Base-by-base conservation (phyloP, 2,888 invertebrate species). In the Anticlea derivata region DNA sequence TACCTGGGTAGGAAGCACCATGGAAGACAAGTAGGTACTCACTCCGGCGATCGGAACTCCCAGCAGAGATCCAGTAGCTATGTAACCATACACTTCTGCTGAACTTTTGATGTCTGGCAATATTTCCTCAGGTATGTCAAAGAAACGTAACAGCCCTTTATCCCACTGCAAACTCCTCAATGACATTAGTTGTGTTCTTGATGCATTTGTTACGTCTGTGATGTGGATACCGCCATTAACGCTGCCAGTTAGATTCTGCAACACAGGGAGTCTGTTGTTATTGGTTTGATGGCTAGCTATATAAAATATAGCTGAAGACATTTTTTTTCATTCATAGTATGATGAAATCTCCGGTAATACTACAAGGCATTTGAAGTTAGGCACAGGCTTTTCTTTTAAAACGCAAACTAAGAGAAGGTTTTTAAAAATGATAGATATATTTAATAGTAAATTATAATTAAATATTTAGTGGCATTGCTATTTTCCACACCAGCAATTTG, bases 131-230 rank as follows among this genome's bases (percentile, higher is more conserved):
- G 98, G 97, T 80, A 99, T 94, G 61, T 95, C 94, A 82, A 99
- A 99, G 78, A 98, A 98, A 44, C 95, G 92, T 75, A 97, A 94
- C 22, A 99, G 86, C 55, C 94, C 92, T n/a, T 93, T 91, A 81
- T 99, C 98, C 98, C 98, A 99, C 66, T 96, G 91, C 22, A 97
- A 86, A n/a, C 94, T 95, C 61, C 94, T 93, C 41, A 99, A 92
- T 75, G 98, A 98, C 97, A 99, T 98, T 0, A 99, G 92, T 92
- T 98, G 96, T 4, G 99, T 99, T 59, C 99, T 93, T 22, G 98
- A 97, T 7, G 99, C 99, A 84, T 99, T 99, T 23, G 98, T 97
- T 0, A 99, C 98, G 83, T 99, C 99, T 0, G 99, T 99, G 0
- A 96, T 87, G 78, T 99, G 98, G 4, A 95, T 83, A 33, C 91